Conservation (phyloP, 2,888 invertebrate species). For the Acleris literana region DNA sequence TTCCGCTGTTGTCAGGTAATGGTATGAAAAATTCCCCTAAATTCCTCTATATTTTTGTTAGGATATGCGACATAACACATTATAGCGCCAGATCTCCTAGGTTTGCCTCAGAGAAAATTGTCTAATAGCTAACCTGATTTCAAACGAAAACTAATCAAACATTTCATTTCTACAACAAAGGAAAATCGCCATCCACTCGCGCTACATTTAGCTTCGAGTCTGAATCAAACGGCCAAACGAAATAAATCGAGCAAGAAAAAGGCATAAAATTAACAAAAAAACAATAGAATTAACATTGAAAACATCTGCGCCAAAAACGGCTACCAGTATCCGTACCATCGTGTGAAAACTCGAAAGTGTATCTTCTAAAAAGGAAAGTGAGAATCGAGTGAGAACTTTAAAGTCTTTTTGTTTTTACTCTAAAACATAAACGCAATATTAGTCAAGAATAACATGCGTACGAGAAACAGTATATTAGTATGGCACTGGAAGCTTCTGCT, state of each 20-base stretch:
- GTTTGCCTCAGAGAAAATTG: too few species aligned
- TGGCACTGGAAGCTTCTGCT: neutral
- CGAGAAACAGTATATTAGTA: too few species aligned
- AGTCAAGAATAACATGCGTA: too few species aligned
- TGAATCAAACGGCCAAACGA: constrained; percentile 68
- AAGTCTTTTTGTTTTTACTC: too few species aligned
- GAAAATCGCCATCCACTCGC: constrained; percentile 50
- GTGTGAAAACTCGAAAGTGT: neutral
- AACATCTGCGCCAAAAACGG: constrained; percentile 78
- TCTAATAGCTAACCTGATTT: too few species aligned
- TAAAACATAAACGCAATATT: too few species aligned
- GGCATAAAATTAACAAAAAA: constrained; percentile 83
- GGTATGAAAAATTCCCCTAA: too few species aligned
- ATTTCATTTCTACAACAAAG: constrained; percentile 50
- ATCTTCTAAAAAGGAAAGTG: constrained; percentile 12
- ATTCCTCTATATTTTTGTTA: too few species aligned
- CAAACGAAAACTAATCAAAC: too few species aligned
- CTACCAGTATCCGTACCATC: constrained; percentile 55
- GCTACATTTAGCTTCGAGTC: constrained; percentile 74
- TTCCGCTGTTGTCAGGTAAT: too few species aligned
- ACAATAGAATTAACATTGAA: constrained; percentile 83
- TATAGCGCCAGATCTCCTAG: too few species aligned
- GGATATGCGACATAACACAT: too few species aligned
- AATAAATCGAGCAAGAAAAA: constrained; percentile 79
- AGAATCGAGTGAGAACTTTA: neutral